phyloP scores from a whole-genome alignment of 2,888 invertebrate species.

The Crematogaster levior region DNA sequence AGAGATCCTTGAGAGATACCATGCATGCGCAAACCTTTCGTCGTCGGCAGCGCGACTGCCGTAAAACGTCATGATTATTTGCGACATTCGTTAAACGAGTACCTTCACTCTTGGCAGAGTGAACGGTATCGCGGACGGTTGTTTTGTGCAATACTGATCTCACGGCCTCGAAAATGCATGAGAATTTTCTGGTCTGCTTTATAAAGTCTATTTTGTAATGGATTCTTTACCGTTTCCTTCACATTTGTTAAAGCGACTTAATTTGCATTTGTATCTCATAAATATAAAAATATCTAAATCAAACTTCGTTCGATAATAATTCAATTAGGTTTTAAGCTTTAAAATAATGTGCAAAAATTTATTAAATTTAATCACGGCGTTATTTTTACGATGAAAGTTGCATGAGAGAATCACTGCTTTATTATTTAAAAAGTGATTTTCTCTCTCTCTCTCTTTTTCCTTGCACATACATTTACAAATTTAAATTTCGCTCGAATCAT shows the following conservation, averaged over 20 bases:
- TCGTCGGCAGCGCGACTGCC: slow-evolving; percentile 16
- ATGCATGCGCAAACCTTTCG: slow-evolving; percentile 8
- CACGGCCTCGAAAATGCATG: background rate
- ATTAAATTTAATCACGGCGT: background rate
- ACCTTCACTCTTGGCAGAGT: slow-evolving; percentile 14
- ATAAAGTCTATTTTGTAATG: background rate
- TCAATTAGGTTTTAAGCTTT: too few species aligned
- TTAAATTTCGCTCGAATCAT: background rate
- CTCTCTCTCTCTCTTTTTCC: too few species aligned
- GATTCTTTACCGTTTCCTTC: background rate
- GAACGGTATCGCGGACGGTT: background rate
- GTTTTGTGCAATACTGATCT: background rate
- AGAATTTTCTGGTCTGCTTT: background rate
- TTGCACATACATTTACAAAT: background rate
- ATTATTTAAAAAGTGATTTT: background rate
- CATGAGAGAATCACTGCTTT: background rate
- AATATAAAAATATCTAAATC: background rate
- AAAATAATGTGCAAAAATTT: background rate
- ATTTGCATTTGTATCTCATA: background rate
- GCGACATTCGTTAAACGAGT: slow-evolving; percentile 34
- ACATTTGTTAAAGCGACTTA: background rate
- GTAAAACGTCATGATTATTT: slow-evolving; percentile 33
- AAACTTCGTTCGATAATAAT: background rate
- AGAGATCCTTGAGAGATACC: slow-evolving; percentile 44
- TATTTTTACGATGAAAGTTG: background rate